Conservation (phyloP, 2,113 vertebrate genomes). For the Microcebus murinus region DNA sequence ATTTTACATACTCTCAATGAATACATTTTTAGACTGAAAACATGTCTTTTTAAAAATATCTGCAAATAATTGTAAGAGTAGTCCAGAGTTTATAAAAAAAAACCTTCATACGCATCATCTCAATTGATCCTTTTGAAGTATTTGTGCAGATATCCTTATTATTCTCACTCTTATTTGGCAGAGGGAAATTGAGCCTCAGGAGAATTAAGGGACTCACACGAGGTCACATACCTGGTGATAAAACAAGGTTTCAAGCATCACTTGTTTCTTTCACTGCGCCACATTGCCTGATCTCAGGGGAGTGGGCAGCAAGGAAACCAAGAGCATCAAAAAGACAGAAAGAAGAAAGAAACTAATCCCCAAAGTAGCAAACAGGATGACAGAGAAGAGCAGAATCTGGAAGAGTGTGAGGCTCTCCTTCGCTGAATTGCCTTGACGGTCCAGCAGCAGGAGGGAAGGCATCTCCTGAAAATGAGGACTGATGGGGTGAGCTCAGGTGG, state of each 20-base stretch:
- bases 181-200: background rate
- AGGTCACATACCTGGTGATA: background rate
- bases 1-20: background rate
- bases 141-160: background rate
- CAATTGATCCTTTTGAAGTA: background rate
- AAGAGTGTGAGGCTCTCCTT: background rate
- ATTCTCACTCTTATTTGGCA: constrained; percentile 13
- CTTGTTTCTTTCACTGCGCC: background rate
- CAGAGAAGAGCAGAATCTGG: background rate
- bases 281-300: background rate
- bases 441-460: background rate
- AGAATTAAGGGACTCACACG: background rate
- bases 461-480: background rate
- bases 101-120: background rate
- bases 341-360: background rate
- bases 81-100: background rate
- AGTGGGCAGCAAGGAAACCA: background rate
- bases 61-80: background rate
- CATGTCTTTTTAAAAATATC: background rate
- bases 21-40: background rate
- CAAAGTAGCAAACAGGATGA: background rate
- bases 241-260: background rate
- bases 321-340: background rate
- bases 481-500: background rate
- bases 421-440: too few species aligned